These are phyloP conservation scores for Magallana angulata DNA, from an alignment of 1,140 invertebrate species.

Conservation along the genomic window DNA sequence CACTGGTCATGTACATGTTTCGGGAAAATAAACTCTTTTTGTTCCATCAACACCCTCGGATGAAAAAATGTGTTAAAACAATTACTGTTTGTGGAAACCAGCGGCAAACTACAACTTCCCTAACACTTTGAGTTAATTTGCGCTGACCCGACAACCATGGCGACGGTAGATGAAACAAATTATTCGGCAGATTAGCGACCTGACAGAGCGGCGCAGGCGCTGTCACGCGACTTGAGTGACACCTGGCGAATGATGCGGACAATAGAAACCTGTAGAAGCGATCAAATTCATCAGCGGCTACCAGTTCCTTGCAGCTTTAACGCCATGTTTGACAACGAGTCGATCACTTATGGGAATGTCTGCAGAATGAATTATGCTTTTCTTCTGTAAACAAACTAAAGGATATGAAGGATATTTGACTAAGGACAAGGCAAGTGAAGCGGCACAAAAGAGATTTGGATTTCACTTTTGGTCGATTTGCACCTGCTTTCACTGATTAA, in stretches of 20 bases:
- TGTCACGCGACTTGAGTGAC: constrained; percentile 25
- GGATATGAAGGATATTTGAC: constrained; percentile 17
- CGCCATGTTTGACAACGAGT: not conserved
- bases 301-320: constrained; percentile 10
- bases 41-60: not conserved
- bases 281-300: constrained; percentile 19
- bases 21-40: not conserved
- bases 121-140: constrained; percentile 22
- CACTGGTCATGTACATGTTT: not conserved
- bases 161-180: constrained; percentile 11
- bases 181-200: constrained; percentile 31
- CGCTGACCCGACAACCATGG: constrained; percentile 23
- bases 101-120: not conserved
- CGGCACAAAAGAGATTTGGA: constrained; percentile 12
- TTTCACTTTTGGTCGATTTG: constrained; percentile 24
- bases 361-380: constrained; percentile 21
- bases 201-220: constrained; percentile 19
- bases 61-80: constrained; percentile 12
- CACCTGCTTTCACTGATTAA: constrained; percentile 8
- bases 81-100: not conserved
- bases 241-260: constrained; percentile 24
- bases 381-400: constrained; percentile 21
- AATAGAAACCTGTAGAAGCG: not conserved
- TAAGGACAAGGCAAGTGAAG: constrained; percentile 5
- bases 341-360: not conserved